Evolutionary conservation across 2,888 invertebrate species (phyloP).

Genomic region (Trachelus troglodyta): DNA sequence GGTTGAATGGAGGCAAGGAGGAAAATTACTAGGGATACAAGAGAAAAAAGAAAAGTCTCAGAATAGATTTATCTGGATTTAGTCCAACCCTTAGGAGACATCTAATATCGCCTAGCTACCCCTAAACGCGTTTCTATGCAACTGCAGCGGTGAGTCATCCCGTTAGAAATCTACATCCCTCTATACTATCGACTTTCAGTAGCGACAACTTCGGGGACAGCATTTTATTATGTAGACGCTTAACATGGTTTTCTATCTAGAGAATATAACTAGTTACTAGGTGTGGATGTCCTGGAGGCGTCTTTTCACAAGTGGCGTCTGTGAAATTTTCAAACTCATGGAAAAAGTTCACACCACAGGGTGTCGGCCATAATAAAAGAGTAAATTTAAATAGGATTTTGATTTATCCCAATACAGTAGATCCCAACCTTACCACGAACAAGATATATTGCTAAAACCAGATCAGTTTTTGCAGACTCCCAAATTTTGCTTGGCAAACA

Average conservation of each 20-base stretch:
- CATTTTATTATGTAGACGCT: not conserved
- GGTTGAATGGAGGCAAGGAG: not conserved
- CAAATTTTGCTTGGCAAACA: conserved; percentile 18
- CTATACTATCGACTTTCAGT: not conserved
- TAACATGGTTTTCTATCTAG: not conserved
- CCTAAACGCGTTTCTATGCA: not conserved
- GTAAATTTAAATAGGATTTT: not conserved
- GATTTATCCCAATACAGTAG: not conserved
- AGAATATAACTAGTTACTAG: not conserved
- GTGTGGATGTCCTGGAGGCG: not conserved
- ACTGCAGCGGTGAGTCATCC: not conserved
- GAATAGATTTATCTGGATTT: conserved; percentile 54
- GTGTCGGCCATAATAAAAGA: not conserved
- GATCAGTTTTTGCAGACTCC: not conserved
- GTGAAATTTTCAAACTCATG: not conserved
- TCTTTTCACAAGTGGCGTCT: not conserved
- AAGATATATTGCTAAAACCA: not conserved
- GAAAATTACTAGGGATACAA: not conserved
- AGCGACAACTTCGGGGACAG: no score
- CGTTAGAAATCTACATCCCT: not conserved
- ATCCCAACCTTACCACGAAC: not conserved
- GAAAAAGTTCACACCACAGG: not conserved
- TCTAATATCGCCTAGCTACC: not conserved
- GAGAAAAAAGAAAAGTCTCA: conserved; percentile 22
- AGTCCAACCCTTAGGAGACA: conserved; percentile 2